A percentile compares a stretch with the other conserved stretches of the same genome.
These are phyloP conservation scores for Boleophthalmus pectinirostris DNA, from an alignment of 2,113 vertebrate genomes.

Conservation along the genomic window DNA sequence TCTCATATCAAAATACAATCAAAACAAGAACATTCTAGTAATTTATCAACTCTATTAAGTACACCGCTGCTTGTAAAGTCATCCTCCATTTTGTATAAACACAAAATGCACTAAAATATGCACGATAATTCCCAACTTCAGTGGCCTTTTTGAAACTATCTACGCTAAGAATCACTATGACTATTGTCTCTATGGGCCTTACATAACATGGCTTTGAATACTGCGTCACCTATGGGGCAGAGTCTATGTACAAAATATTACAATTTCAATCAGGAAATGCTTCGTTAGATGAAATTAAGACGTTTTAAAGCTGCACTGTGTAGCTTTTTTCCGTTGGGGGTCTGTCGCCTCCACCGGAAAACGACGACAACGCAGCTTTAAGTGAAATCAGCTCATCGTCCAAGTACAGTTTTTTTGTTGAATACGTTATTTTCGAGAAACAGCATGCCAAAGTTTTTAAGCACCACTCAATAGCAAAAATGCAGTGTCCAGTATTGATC, in stretches of 20 bases:
- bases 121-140: not conserved
- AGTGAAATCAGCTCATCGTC: not conserved
- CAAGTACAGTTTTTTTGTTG: not conserved
- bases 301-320: too few relatives aligned
- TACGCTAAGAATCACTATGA: not conserved
- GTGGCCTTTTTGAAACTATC: not conserved
- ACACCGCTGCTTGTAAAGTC: not conserved
- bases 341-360: too few relatives aligned
- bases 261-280: not conserved
- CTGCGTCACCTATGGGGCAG: not conserved
- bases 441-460: not conserved
- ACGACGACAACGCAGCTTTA: not conserved
- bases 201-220: not conserved
- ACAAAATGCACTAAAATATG: not conserved
- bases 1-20: too few relatives aligned
- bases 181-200: not conserved
- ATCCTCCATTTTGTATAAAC: not conserved
- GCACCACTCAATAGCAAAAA: not conserved
- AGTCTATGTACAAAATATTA: constrained; percentile 4
- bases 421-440: not conserved
- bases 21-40: too few relatives aligned
- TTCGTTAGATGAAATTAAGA: not conserved
- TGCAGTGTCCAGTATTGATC: not conserved
- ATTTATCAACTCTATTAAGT: not conserved
- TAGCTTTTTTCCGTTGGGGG: too few relatives aligned